Conservation (phyloP, 2,888 invertebrate species). For the Bembecia ichneumoniformis region DNA sequence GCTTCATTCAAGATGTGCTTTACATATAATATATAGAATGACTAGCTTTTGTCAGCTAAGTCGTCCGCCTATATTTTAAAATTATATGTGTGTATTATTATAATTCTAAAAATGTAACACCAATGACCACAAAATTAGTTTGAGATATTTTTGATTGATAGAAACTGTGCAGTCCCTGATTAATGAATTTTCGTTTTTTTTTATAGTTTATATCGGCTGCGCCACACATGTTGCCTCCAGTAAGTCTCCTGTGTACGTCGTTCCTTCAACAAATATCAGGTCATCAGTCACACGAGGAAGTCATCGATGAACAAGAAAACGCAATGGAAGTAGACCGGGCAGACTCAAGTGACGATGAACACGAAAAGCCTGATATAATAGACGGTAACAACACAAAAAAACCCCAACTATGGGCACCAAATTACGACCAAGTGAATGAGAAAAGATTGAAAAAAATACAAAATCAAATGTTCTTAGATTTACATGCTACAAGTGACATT, state of each 20-base stretch:
- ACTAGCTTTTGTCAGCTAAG: no score
- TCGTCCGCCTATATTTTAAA: no score
- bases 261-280: conserved; percentile 57
- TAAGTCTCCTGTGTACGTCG: conserved; percentile 49
- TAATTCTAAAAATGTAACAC: no score
- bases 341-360: conserved; percentile 48
- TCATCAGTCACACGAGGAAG: conserved; percentile 26
- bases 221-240: conserved; percentile 60
- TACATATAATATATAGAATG: no score
- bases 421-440: conserved; percentile 58
- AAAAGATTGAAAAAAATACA: conserved; percentile 53
- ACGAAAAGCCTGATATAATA: conserved; percentile 4
- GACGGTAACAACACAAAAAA: conserved; percentile 25
- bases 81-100: no score
- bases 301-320: conserved; percentile 20
- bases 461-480: conserved; percentile 39
- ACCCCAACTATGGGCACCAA: conserved; percentile 50
- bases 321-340: conserved; percentile 29
- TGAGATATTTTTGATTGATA: no score
- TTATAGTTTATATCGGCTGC: conserved; percentile 56
- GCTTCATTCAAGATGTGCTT: no score
- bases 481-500: conserved; percentile 32
- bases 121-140: no score
- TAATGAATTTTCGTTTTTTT: conserved; percentile 1
- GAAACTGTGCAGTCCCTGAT: no score